Evolutionary conservation across 2,113 vertebrate species (phyloP), one percentile per base, ranked within the genome.

Genomic region (Aramus guarauna): DNA sequence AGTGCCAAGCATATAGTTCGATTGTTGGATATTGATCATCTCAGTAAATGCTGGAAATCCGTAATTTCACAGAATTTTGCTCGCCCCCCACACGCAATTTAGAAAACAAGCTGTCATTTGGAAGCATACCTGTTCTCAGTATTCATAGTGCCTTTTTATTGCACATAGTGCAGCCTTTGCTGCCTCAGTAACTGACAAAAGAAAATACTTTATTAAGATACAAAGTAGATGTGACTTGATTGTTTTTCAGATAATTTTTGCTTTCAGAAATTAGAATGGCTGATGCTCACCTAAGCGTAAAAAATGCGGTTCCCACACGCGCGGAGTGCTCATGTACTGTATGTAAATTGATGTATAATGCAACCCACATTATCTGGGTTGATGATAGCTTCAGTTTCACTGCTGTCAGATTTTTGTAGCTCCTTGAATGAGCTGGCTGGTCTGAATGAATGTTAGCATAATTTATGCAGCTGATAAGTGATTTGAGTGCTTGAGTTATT

Each of bases 331-430:
- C 93, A 81, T 90, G 23, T 85, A 22, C 60, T 63, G 29, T 91
- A 94, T 98, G 97, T 98, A 98, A 98, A 98, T 98, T 97, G 97
- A 95, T 98, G 97, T 97, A 97, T 98, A 98, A 98, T 98, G 97
- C 96, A 98, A 94, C 95, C 89, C 90, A 78, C 94, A 92, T 98
- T 96, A 96, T 67, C 83, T 53, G 72, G 24, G 78, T 77, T 97
- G 96, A 97, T 96, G 92, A 96, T 95, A 96, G 87, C 96, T 96
- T 97, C 96, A 78, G 71, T 97, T 98, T 97, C 94, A 94, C 68
- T 75, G 94, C 97, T 98, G 97, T 98, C 98, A 98, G 95, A 79
- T 97, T 97, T 96, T 90, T 97, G 96, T 98, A 98, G 96, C 95
- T 98, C 97, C 90, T 85, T 95, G 96, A 98, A 98, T 97, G 97